phyloP scores from a whole-genome alignment of 37 sponge, comb jelly and placozoan species.

The Halichondria panicea region DNA sequence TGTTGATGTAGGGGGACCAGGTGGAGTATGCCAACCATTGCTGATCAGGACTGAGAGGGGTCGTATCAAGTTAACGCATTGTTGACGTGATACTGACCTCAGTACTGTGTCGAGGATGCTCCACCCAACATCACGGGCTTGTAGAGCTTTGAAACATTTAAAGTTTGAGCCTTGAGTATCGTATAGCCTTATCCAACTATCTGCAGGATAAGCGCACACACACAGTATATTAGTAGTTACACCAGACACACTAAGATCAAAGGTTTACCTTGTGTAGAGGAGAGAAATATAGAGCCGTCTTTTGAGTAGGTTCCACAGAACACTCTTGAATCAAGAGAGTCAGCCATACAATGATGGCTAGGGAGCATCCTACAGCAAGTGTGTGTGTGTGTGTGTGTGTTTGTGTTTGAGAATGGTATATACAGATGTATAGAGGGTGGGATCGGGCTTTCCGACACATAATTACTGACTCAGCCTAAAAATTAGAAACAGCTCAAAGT shows the following conservation, averaged over 20 bases:
- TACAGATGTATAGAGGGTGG: no score
- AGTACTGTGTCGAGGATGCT: slow-evolving; percentile 53
- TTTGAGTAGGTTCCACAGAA: slow-evolving; percentile 68
- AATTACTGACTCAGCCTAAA: neutral
- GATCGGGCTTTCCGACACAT: neutral
- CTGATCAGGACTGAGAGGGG: slow-evolving; percentile 54
- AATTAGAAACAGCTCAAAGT: no score
- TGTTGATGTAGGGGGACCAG: slow-evolving; percentile 72
- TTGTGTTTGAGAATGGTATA: no score
- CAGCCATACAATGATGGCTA: slow-evolving; percentile 16
- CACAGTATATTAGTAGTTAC: neutral
- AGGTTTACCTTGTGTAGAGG: slow-evolving; percentile 50
- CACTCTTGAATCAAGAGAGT: slow-evolving; percentile 4
- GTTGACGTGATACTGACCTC: slow-evolving; percentile 37
- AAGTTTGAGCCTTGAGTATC: slow-evolving; percentile 31
- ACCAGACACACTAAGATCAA: neutral
- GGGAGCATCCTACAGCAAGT: slow-evolving; percentile 2
- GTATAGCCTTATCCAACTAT: slow-evolving; percentile 47
- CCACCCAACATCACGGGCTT: slow-evolving; percentile 82
- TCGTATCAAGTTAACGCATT: neutral
- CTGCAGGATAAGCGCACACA: slow-evolving; percentile 8
- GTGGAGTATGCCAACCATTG: slow-evolving; percentile 71
- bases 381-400: no score
- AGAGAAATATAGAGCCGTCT: slow-evolving; percentile 53
- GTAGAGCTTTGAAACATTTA: slow-evolving; percentile 22